Evolutionary conservation across 2,797 vertebrate species (phyloP).

Genomic region (Meda fulgida): DNA sequence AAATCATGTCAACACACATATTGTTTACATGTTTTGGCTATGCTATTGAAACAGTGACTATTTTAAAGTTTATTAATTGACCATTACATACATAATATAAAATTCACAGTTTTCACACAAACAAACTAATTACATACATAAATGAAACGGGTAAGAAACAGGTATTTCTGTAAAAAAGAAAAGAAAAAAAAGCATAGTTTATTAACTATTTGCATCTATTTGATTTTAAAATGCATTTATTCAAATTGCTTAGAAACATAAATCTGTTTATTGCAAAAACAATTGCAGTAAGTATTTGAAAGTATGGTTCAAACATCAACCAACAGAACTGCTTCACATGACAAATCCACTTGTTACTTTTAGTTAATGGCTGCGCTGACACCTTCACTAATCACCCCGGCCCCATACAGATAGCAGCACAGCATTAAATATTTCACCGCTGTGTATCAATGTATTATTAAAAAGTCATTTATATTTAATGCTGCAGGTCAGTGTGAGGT

Average conservation of each 20-base stretch:
- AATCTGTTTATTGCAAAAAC: neutral
- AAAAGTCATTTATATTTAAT: conserved; percentile 63
- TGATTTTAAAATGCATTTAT: neutral
- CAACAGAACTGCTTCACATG: no score
- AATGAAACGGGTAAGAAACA: no score
- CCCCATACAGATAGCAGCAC: conserved; percentile 40
- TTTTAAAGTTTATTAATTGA: neutral
- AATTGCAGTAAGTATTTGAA: no score
- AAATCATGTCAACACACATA: neutral
- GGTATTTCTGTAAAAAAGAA: no score
- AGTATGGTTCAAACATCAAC: no score
- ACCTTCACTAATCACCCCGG: conserved; percentile 51
- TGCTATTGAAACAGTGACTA: neutral
- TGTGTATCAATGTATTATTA: conserved; percentile 59
- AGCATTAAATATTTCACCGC: conserved; percentile 53
- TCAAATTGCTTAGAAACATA: neutral
- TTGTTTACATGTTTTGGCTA: neutral
- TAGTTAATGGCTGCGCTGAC: conserved; percentile 45
- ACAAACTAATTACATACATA: no score
- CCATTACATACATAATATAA: no score
- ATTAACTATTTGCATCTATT: no score
- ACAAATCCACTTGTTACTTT: conserved; percentile 52
- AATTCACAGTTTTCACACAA: no score
- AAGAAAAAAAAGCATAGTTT: no score
- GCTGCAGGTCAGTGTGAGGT: conserved; percentile 47